phyloP scores from a whole-genome alignment of 2,888 invertebrate genomes.

The Chrysotoxum bicinctum region DNA sequence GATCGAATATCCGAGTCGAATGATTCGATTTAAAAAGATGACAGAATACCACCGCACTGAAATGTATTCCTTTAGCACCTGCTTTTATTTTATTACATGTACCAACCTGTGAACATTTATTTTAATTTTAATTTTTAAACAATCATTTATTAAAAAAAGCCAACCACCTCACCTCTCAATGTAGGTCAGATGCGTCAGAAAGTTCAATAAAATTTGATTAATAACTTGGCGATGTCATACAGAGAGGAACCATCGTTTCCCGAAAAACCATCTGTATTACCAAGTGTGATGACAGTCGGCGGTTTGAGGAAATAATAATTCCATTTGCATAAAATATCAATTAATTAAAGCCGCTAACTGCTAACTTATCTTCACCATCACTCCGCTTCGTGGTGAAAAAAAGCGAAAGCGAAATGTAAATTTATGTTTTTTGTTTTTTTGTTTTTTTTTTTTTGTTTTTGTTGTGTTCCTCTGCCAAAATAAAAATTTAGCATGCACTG shows the following conservation, averaged over 20 bases:
- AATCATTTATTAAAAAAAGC: neutral
- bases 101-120: too few species aligned
- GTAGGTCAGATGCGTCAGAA: neutral
- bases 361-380: neutral
- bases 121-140: neutral
- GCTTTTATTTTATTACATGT: neutral
- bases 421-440: constrained; percentile 22
- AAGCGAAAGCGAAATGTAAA: constrained; percentile 53
- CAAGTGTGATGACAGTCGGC: constrained; percentile 2
- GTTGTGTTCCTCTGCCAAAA: constrained; percentile 46
- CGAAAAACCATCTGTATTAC: constrained; percentile 4
- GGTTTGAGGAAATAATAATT: constrained; percentile 6
- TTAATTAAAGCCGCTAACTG: neutral
- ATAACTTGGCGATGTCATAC: neutral
- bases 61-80: neutral
- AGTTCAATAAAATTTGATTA: constrained; percentile 18
- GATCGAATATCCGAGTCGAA: too few species aligned
- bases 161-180: neutral
- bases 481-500: constrained; percentile 49
- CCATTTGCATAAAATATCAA: constrained; percentile 16
- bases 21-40: too few species aligned
- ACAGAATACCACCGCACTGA: neutral
- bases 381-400: constrained; percentile 5
- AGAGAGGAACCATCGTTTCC: neutral
- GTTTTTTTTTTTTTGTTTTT: neutral